These are phyloP conservation scores for Phasia obesa DNA, from an alignment of 2,888 invertebrate species.

Conservation along the genomic window DNA sequence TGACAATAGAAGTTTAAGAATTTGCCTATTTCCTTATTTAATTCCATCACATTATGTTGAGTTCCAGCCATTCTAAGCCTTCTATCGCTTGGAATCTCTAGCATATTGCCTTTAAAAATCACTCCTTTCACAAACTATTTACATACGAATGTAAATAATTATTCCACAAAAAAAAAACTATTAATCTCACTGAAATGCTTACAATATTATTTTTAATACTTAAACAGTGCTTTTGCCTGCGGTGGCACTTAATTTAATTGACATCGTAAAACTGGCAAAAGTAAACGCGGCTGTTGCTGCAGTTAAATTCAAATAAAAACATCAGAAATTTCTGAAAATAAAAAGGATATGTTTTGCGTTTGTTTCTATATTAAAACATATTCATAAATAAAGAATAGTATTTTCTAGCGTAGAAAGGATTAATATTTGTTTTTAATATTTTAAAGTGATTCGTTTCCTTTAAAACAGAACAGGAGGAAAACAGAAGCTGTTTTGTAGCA, in stretches of 20 bases:
- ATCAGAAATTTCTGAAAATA: constrained; percentile 29
- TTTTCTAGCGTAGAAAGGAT: constrained; percentile 70
- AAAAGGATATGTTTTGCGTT: constrained; percentile 44
- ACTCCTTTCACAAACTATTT: constrained; percentile 28
- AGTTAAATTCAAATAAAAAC: constrained; percentile 48
- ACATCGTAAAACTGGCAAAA: constrained; percentile 76
- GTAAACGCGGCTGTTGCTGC: constrained; percentile 48
- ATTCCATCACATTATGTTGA: too few species aligned
- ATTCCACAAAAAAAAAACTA: constrained; percentile 46
- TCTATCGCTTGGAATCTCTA: not conserved
- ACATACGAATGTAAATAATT: not conserved
- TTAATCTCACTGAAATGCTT: constrained; percentile 30
- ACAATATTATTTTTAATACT: constrained; percentile 56
- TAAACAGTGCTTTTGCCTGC: constrained; percentile 75
- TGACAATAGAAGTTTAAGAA: too few species aligned
- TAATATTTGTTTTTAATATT: constrained; percentile 72
- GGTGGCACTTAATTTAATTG: constrained; percentile 83
- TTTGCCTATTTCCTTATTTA: too few species aligned
- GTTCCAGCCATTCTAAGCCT: too few species aligned
- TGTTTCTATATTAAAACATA: constrained; percentile 66
- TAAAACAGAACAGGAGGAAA: constrained; percentile 26
- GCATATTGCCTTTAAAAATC: not conserved
- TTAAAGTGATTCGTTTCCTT: constrained; percentile 64
- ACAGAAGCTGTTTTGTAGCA: constrained; percentile 24
- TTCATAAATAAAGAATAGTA: constrained; percentile 42